These are phyloP conservation scores for Phacellophora camtschatica DNA, from an alignment of 30 jellyfish, hydroid and myxozoan genomes.

Conservation along the genomic window DNA sequence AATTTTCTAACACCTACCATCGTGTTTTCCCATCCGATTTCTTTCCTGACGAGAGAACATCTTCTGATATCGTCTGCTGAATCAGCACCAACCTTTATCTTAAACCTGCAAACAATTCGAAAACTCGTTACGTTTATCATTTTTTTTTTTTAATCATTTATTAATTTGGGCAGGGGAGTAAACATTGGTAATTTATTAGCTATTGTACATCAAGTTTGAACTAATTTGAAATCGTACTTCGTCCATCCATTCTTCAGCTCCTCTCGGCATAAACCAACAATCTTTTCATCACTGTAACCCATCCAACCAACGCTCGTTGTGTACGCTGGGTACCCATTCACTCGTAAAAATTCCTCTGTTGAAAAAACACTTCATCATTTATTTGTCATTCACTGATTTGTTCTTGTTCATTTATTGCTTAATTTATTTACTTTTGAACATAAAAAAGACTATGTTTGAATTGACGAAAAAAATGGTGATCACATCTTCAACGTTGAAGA, in stretches of 20 bases:
- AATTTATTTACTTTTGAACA: no score
- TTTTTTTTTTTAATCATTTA: not conserved
- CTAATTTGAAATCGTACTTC: no score
- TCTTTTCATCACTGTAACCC: conserved; percentile 74
- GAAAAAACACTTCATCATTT: not conserved
- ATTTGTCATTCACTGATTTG: conserved; percentile 13
- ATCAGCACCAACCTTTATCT: conserved; percentile 77
- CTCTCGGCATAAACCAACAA: conserved; percentile 22
- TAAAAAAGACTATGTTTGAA: no score
- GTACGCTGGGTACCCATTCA: conserved; percentile 77
- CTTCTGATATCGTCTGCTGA: conserved; percentile 70
- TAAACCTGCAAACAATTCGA: conserved; percentile 25
- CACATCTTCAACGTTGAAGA: no score
- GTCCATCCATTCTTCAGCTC: conserved; percentile 75
- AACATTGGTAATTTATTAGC: no score
- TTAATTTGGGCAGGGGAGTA: not conserved
- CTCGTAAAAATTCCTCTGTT: conserved; percentile 25
- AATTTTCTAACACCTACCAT: no score
- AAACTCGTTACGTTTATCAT: not conserved
- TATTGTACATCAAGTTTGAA: no score
- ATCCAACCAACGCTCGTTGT: conserved; percentile 83
- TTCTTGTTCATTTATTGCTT: conserved; percentile 4
- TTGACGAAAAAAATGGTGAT: no score
- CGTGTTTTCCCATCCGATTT: conserved; percentile 56
- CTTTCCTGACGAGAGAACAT: conserved; percentile 48